Conservation (phyloP, 1,140 invertebrate genomes). For the Drosophila azteca region DNA sequence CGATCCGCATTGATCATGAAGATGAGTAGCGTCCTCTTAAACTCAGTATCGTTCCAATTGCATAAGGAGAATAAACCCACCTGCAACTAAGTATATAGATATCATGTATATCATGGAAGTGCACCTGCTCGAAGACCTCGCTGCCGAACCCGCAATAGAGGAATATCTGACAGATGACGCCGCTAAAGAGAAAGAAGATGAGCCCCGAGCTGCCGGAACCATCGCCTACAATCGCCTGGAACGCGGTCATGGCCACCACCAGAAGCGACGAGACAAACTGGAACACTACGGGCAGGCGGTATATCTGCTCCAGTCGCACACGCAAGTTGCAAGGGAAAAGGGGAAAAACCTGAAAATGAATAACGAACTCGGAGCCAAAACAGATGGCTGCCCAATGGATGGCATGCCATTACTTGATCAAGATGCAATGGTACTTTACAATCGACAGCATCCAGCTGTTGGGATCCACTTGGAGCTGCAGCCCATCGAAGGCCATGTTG, state of each 20-base stretch:
- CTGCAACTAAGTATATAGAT: constrained; percentile 5
- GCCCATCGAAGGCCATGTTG: constrained; percentile 62
- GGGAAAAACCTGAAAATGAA: not conserved
- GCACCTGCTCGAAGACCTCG: constrained; percentile 70
- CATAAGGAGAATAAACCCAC: constrained; percentile 3
- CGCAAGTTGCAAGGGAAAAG: constrained; percentile 39
- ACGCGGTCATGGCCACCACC: constrained; percentile 66
- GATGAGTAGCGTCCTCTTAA: constrained; percentile 49
- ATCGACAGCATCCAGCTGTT: constrained; percentile 48
- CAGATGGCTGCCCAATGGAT: not conserved
- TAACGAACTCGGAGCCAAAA: not conserved
- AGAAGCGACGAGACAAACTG: constrained; percentile 70
- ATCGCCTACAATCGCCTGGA: constrained; percentile 60
- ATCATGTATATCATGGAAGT: not conserved
- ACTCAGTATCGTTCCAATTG: constrained; percentile 56
- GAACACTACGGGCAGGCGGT: constrained; percentile 55
- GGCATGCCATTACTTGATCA: constrained; percentile 52
- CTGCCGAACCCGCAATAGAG: constrained; percentile 75
- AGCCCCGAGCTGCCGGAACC: constrained; percentile 55
- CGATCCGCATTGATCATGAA: constrained; percentile 67
- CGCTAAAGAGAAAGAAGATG: constrained; percentile 64
- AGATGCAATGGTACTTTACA: constrained; percentile 61
- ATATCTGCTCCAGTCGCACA: constrained; percentile 60
- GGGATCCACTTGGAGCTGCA: constrained; percentile 21
- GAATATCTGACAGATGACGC: constrained; percentile 67